Percentiles rank a stretch among this genome's conserved stretches.
phyloP scores from a whole-genome alignment of 2,888 invertebrate species.

The Cheilosia soror region DNA sequence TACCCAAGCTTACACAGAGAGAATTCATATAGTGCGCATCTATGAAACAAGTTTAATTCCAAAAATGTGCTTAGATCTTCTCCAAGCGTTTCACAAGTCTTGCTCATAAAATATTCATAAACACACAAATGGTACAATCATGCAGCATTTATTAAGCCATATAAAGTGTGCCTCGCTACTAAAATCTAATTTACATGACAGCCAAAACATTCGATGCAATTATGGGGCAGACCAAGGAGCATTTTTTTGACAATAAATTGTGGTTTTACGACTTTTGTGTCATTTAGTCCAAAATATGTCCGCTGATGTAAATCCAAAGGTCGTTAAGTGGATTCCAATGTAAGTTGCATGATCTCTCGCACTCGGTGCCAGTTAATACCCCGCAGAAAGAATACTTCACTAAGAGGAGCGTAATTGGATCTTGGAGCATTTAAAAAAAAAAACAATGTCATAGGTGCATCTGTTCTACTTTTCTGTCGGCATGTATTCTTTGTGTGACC shows the following conservation, averaged over 20 bases:
- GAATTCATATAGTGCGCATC: no score
- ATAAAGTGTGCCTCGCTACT: not conserved
- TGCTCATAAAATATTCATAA: no score
- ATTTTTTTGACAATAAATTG: not conserved
- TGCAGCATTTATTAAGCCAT: not conserved
- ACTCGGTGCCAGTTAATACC: not conserved
- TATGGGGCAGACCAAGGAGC: not conserved
- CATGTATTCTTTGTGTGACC: slow-evolving; percentile 40
- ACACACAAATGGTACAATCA: not conserved
- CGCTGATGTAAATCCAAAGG: slow-evolving; percentile 10
- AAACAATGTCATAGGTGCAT: slow-evolving; percentile 55
- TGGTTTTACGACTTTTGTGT: not conserved
- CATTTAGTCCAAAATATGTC: not conserved
- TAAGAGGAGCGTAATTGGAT: slow-evolving; percentile 3
- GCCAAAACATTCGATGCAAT: not conserved
- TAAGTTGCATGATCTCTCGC: not conserved
- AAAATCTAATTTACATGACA: slow-evolving; percentile 5
- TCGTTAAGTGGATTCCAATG: slow-evolving; percentile 32
- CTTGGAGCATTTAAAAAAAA: not conserved
- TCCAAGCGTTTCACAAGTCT: no score
- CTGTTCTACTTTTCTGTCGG: slow-evolving; percentile 44
- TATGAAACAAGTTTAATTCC: no score
- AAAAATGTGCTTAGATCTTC: no score
- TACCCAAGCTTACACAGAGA: no score
- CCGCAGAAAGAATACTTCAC: not conserved